A percentile compares a stretch with the other conserved stretches of the same genome.
Evolutionary conservation across 2,113 vertebrate genomes (phyloP).

Genomic region (Cyanoliseus patagonus): DNA sequence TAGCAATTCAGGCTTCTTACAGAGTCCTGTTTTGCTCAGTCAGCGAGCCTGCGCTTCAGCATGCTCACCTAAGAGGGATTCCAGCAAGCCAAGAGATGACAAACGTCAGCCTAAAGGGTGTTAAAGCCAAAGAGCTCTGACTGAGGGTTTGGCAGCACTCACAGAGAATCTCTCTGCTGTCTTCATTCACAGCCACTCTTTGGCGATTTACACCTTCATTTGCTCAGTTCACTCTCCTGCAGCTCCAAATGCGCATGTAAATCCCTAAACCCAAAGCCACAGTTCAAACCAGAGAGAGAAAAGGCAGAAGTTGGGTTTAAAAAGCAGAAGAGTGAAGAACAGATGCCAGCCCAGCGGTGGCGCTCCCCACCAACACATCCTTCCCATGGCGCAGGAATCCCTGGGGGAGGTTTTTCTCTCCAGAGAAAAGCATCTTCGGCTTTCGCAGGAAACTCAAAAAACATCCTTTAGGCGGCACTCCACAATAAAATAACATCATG

Average conservation of each 20-base stretch:
- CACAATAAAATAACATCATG: not conserved
- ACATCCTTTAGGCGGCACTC: not conserved
- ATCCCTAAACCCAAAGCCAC: not conserved
- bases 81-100: not conserved
- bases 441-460: not conserved
- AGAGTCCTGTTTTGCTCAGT: not conserved
- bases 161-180: fast-evolving
- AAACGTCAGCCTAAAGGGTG: not conserved
- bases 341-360: not conserved
- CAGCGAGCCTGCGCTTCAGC: not conserved
- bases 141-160: not conserved
- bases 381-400: not conserved
- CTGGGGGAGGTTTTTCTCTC: not conserved
- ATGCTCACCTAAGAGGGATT: not conserved
- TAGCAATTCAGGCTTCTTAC: not conserved
- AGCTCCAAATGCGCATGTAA: fast-evolving
- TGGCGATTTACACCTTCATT: not conserved
- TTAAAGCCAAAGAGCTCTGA: not conserved
- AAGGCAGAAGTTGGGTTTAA: not conserved
- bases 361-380: not conserved
- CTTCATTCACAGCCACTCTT: not conserved
- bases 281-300: not conserved
- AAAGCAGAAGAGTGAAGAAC: not conserved
- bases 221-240: not conserved
- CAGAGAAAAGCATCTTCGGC: not conserved